These are phyloP conservation scores for Drosophila parthenogenetica DNA, from an alignment of 2,888 invertebrate genomes.

Conservation along the genomic window DNA sequence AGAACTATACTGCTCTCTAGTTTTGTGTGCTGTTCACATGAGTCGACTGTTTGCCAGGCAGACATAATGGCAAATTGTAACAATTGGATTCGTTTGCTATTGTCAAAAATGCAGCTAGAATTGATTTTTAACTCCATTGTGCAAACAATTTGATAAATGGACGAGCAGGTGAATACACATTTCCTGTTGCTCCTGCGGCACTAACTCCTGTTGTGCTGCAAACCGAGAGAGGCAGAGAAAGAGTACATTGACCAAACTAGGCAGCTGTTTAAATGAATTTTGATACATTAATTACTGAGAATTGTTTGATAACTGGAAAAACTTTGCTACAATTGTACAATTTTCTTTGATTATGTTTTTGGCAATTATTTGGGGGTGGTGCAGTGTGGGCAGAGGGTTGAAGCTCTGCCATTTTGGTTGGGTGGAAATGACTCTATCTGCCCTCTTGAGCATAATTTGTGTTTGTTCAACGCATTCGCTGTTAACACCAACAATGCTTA, in stretches of 20 bases:
- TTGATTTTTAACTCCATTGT: slow-evolving; percentile 58
- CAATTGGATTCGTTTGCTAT: slow-evolving; percentile 47
- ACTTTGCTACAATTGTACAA: slow-evolving; percentile 13
- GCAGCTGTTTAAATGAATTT: slow-evolving; percentile 14
- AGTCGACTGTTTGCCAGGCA: slow-evolving; percentile 46
- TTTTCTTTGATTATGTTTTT: slow-evolving; percentile 36
- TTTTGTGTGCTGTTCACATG: slow-evolving; percentile 37
- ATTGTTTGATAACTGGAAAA: background rate
- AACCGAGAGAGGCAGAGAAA: slow-evolving; percentile 33
- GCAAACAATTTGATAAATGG: slow-evolving; percentile 50
- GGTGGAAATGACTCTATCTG: slow-evolving; percentile 12
- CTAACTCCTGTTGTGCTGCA: slow-evolving; percentile 39
- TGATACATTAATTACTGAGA: slow-evolving; percentile 47
- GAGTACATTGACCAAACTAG: background rate
- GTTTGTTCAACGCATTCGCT: slow-evolving; percentile 50
- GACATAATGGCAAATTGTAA: slow-evolving; percentile 61
- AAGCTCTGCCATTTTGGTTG: background rate
- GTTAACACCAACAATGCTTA: slow-evolving; percentile 44
- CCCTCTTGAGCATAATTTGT: slow-evolving; percentile 58
- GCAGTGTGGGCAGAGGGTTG: background rate
- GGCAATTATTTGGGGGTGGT: slow-evolving; percentile 12
- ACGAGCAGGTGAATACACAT: slow-evolving; percentile 44
- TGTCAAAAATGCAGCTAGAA: slow-evolving; percentile 49
- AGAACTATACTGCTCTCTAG: slow-evolving; percentile 3
- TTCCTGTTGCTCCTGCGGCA: slow-evolving; percentile 30